Conservation (phyloP, 1,140 invertebrate genomes). For the Trichogramma pretiosum region DNA sequence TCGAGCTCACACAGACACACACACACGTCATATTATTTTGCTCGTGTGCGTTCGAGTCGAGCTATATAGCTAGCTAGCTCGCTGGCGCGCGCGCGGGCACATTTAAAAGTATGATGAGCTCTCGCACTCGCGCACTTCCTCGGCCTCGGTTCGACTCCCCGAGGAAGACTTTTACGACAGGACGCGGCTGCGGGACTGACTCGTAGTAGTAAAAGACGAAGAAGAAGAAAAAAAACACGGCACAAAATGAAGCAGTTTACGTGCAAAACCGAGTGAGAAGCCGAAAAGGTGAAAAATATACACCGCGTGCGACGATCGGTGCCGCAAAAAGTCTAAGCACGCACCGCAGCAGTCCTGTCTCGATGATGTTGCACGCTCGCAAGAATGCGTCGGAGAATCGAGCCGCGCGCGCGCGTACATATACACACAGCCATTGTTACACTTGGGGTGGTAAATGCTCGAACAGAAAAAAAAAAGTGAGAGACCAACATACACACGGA, state of each 20-base stretch:
- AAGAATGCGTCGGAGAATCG: no score
- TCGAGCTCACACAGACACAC: no score
- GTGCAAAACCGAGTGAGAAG: conserved; percentile 6
- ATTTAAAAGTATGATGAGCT: conserved; percentile 18
- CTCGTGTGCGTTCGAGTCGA: no score
- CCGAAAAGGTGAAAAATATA: background rate
- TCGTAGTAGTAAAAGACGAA: conserved; percentile 8
- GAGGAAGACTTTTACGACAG: conserved; percentile 14
- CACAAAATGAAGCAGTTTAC: conserved; percentile 19
- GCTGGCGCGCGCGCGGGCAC: background rate
- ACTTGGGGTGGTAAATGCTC: background rate
- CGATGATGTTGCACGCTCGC: no score
- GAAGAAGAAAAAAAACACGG: background rate
- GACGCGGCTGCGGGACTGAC: no score
- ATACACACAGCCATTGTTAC: background rate
- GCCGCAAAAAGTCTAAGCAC: no score
- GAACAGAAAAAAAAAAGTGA: background rate
- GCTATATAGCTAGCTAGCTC: no score
- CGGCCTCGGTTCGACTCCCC: background rate
- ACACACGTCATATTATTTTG: no score
- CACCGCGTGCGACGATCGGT: no score
- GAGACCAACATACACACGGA: no score
- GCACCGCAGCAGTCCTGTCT: no score
- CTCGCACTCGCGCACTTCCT: conserved; percentile 8
- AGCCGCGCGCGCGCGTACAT: no score